phyloP scores from a whole-genome alignment of 2,113 vertebrate genomes.

The Urocitellus parryii region DNA sequence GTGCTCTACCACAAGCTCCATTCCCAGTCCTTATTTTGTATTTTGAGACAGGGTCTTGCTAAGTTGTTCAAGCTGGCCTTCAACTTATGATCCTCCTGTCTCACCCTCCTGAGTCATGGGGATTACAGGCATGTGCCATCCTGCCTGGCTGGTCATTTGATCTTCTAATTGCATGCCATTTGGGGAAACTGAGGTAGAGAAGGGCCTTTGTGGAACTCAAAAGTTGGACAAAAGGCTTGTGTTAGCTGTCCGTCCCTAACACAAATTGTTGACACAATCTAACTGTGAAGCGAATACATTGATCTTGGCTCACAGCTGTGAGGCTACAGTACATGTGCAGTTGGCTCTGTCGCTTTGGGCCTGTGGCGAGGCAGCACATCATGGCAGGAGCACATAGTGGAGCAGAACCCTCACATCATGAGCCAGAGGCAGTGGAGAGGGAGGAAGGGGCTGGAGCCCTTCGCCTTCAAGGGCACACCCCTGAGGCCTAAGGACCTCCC shows the following conservation, averaged over 20 bases:
- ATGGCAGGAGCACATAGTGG: too few relatives aligned
- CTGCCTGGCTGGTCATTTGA: background rate
- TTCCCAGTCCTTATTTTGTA: background rate
- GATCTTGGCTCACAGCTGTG: background rate
- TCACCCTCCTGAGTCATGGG: background rate
- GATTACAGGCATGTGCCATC: background rate
- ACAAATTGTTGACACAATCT: background rate
- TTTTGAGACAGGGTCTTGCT: background rate
- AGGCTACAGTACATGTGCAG: background rate
- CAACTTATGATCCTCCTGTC: background rate
- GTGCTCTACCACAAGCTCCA: background rate
- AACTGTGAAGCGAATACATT: background rate
- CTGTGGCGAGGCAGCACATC: background rate
- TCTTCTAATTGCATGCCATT: background rate
- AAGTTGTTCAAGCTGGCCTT: background rate
- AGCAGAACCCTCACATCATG: background rate
- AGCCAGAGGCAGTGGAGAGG: background rate
- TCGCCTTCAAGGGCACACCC: background rate
- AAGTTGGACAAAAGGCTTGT: background rate
- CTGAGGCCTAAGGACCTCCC: background rate
- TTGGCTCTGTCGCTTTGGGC: background rate
- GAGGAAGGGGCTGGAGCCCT: background rate
- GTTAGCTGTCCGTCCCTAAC: background rate
- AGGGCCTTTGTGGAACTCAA: background rate
- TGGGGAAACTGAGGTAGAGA: constrained; percentile 36